Percentiles rank a stretch among this genome's conserved stretches.
Conservation (phyloP, 2,113 vertebrate species). For the Urocynchramus pylzowi region DNA sequence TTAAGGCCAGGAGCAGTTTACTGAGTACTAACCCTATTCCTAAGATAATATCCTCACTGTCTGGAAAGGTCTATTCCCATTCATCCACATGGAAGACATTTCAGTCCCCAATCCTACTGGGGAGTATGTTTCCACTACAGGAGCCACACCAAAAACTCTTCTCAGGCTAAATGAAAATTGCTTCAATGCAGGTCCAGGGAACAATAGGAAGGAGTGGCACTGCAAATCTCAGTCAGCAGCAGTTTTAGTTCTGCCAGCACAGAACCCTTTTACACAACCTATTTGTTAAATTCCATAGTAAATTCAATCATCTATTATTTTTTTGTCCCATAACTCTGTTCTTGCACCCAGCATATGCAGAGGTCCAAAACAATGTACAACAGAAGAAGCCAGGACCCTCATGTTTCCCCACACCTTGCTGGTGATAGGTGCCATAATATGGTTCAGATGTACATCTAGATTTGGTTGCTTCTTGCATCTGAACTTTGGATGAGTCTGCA, state of each 20-base stretch:
- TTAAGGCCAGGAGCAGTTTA: neutral
- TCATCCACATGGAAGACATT: neutral
- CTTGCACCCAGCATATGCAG: neutral
- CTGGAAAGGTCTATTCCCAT: neutral
- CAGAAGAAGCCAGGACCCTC: neutral
- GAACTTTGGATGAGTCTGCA: neutral
- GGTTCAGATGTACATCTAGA: neutral
- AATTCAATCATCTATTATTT: accelerated
- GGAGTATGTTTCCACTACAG: neutral
- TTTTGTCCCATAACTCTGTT: neutral
- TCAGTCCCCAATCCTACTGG: neutral
- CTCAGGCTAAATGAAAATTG: neutral
- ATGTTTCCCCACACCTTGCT: neutral
- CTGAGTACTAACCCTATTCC: neutral
- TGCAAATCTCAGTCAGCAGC: neutral
- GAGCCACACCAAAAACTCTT: neutral
- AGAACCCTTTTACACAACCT: neutral
- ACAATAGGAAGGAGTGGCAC: neutral
- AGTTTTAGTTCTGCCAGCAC: neutral
- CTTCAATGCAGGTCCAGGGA: neutral
- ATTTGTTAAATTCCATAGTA: neutral
- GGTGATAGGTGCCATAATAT: neutral
- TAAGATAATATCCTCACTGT: neutral
- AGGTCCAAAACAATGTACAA: neutral
- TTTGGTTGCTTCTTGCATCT: neutral